Evolutionary conservation across 2,797 vertebrate genomes (phyloP).

Genomic region (Peromyscus melanophrys): DNA sequence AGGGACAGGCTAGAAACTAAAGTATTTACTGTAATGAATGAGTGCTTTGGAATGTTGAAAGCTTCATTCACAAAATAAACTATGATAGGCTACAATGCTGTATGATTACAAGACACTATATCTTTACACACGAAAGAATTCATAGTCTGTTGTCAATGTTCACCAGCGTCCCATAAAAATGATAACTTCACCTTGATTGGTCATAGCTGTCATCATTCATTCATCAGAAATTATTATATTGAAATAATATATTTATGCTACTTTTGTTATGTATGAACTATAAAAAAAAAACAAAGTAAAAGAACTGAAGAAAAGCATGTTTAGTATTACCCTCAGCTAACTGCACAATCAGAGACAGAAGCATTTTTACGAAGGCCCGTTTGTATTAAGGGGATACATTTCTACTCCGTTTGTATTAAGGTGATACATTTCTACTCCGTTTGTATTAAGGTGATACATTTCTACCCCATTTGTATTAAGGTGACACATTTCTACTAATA

Average conservation of each 20-base stretch:
- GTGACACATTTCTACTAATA: neutral
- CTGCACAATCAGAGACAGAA: constrained; percentile 6
- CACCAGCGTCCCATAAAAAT: neutral
- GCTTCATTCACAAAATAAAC: neutral
- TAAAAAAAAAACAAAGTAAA: neutral
- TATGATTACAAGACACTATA: neutral
- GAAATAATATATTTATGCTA: neutral
- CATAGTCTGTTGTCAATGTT: neutral
- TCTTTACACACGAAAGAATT: neutral
- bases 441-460: neutral
- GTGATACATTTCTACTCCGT: neutral
- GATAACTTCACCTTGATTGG: neutral
- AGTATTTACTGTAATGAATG: neutral
- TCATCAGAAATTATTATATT: neutral
- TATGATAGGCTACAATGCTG: neutral
- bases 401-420: neutral
- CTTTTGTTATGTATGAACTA: neutral
- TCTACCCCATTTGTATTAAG: neutral
- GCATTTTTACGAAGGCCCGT: neutral
- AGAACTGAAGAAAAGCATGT: neutral
- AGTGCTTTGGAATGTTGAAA: neutral
- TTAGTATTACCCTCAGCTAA: neutral
- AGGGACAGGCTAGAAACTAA: too few species aligned
- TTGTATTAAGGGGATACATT: neutral
- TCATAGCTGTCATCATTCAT: neutral